These are phyloP conservation scores for Microcebus griseorufus DNA, from an alignment of 2,113 vertebrate genomes.

Conservation along the genomic window DNA sequence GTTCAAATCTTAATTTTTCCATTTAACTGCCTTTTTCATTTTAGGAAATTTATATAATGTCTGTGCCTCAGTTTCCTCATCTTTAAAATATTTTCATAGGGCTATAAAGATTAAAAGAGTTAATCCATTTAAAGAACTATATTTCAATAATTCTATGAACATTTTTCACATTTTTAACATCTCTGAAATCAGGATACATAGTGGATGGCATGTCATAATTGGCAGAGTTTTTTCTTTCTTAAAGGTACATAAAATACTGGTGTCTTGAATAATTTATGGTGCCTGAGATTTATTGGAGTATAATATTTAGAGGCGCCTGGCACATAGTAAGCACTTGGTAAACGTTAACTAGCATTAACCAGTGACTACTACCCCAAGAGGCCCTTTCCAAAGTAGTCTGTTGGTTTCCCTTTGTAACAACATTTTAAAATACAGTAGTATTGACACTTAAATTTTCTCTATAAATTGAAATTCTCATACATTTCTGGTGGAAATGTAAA, in stretches of 20 bases:
- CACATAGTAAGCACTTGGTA: not conserved
- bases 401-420: not conserved
- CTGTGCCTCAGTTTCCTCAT: not conserved
- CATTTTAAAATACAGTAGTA: not conserved
- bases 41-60: not conserved
- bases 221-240: not conserved
- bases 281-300: slow-evolving; percentile 35
- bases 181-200: not conserved
- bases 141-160: not conserved
- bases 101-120: not conserved
- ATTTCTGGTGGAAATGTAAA: not conserved
- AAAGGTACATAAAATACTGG: not conserved
- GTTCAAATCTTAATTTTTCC: not conserved
- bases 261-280: slow-evolving; percentile 13
- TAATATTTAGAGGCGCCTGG: not conserved
- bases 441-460: not conserved
- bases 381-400: not conserved
- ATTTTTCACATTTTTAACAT: not conserved
- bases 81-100: not conserved
- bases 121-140: not conserved
- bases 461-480: not conserved
- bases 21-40: not conserved
- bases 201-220: not conserved
- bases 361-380: not conserved
- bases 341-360: not conserved